Evolutionary conservation across 35 echinoderm and acorn worm genomes (phyloP).

Genomic region (Eucidaris tribuloides): DNA sequence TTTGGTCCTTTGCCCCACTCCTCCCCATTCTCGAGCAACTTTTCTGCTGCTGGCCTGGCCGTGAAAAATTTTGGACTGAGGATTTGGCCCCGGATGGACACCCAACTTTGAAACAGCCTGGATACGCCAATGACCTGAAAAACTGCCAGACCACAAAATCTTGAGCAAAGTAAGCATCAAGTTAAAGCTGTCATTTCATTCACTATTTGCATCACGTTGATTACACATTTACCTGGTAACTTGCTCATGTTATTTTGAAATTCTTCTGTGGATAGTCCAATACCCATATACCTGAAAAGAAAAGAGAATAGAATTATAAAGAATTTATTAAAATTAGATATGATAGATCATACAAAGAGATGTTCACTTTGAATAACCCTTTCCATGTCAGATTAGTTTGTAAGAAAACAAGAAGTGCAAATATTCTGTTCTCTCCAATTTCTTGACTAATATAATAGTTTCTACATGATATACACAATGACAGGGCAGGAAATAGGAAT

Average conservation of each 20-base stretch:
- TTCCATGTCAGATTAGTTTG: too few species aligned
- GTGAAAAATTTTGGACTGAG: not conserved
- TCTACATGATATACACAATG: too few species aligned
- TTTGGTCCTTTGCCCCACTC: too few species aligned
- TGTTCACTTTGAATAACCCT: too few species aligned
- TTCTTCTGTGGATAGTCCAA: conserved; percentile 88
- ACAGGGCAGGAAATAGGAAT: too few species aligned
- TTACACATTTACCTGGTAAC: conserved; percentile 72
- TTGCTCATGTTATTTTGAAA: conserved; percentile 78
- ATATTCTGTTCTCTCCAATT: too few species aligned
- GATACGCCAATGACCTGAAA: not conserved
- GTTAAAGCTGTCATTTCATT: not conserved
- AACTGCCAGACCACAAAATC: not conserved
- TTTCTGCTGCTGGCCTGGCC: too few species aligned
- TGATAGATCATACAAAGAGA: too few species aligned
- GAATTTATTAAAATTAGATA: not conserved
- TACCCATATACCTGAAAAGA: conserved; percentile 87
- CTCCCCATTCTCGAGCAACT: too few species aligned
- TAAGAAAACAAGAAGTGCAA: too few species aligned
- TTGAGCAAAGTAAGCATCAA: not conserved
- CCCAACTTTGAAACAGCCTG: not conserved
- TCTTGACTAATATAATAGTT: too few species aligned
- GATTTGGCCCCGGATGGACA: not conserved
- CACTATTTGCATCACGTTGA: not conserved
- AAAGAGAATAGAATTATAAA: conserved; percentile 33